Evolutionary conservation across 2,113 vertebrate species (phyloP).

Genomic region (Egretta garzetta): DNA sequence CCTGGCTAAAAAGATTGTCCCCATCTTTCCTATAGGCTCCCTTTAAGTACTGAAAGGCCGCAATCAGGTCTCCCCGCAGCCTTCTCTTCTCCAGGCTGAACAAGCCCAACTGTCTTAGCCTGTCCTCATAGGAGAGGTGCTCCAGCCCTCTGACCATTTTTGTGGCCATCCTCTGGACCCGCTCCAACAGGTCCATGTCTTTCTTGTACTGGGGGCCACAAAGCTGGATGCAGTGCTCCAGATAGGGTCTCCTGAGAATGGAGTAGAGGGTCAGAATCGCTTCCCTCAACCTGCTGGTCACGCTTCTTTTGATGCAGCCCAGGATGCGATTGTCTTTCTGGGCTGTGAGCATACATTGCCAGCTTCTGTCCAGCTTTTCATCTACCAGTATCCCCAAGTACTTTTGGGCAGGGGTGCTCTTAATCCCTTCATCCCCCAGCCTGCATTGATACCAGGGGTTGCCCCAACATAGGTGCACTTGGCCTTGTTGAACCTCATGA

Average conservation of each 20-base stretch:
- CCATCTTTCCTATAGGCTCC: not conserved
- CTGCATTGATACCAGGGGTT: not conserved
- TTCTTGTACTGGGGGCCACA: not conserved
- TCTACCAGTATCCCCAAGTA: not conserved
- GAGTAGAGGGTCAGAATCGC: not conserved
- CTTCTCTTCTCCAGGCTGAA: not conserved
- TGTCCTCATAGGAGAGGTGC: not conserved
- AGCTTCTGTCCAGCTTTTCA: not conserved
- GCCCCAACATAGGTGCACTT: too few relatives aligned
- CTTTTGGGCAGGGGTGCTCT: not conserved
- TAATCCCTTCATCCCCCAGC: not conserved
- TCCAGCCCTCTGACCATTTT: not conserved
- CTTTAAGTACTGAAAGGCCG: not conserved
- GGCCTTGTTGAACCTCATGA: too few relatives aligned
- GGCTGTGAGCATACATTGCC: not conserved
- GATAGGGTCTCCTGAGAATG: not conserved
- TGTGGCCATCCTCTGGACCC: too few relatives aligned
- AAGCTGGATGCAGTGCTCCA: not conserved
- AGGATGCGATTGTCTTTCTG: not conserved
- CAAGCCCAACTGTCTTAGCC: not conserved
- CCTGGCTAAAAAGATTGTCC: not conserved
- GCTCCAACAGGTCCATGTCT: not conserved
- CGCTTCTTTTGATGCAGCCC: not conserved
- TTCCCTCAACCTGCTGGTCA: not conserved
- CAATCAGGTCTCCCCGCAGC: not conserved